A percentile compares a stretch with the other conserved stretches of the same genome.
phyloP scores from a whole-genome alignment of 2,888 invertebrate genomes.

The Epirrhoe tristata region DNA sequence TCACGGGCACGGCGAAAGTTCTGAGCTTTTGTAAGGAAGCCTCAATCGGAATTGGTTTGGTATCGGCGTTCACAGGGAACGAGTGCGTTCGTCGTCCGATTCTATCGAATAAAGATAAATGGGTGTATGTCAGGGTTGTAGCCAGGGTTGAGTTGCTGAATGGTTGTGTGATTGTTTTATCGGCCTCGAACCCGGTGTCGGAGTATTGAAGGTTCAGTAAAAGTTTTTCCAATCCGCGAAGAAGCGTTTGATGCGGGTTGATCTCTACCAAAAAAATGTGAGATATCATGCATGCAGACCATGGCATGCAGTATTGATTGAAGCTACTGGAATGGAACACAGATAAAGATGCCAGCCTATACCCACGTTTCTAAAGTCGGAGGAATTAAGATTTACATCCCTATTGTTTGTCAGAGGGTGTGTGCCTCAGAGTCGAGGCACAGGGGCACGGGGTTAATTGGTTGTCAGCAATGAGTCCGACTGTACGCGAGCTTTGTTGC shows the following conservation, averaged over 20 bases:
- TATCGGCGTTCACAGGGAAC: constrained; percentile 57
- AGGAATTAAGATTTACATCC: constrained; percentile 9
- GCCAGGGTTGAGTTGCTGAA: constrained; percentile 26
- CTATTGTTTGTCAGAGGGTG: constrained; percentile 24
- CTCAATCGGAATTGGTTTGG: constrained; percentile 59
- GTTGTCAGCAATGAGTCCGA: constrained; percentile 80
- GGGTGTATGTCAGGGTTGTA: constrained; percentile 57
- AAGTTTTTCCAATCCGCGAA: constrained; percentile 13
- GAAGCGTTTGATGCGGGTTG: constrained; percentile 4
- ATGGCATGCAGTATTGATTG: not conserved
- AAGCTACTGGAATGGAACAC: not conserved
- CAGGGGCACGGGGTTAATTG: constrained; percentile 76
- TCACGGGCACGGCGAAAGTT: constrained; percentile 59
- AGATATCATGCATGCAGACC: not conserved
- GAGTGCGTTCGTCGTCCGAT: constrained; percentile 68
- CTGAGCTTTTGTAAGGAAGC: constrained; percentile 53
- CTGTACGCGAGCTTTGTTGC: constrained; percentile 56
- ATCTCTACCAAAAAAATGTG: not conserved
- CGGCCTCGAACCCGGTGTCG: constrained; percentile 13
- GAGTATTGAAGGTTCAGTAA: constrained; percentile 14
- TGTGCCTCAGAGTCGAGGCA: constrained; percentile 45
- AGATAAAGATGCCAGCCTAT: not conserved
- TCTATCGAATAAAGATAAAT: constrained; percentile 81
- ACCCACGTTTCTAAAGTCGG: too few relatives aligned
- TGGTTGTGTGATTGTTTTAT: constrained; percentile 26